Evolutionary conservation across 2,888 invertebrate genomes (phyloP).

Genomic region (Caenorhabditis sulstoni): DNA sequence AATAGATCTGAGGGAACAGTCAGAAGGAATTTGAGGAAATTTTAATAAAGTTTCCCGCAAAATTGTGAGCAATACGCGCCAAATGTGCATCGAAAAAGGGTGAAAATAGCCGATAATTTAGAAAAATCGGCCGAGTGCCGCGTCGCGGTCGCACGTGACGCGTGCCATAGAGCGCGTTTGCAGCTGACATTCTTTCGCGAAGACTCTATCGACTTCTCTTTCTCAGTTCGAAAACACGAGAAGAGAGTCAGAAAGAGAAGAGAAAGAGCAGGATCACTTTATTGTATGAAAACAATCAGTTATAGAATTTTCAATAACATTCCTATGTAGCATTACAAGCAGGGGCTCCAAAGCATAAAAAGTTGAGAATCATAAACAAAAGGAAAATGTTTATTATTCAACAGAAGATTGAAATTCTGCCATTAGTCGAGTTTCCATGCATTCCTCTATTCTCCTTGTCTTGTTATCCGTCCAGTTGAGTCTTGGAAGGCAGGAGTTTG

Average conservation of each 20-base stretch:
- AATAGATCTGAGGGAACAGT: neutral
- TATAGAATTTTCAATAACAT: too few relatives aligned
- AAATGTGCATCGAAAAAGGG: neutral
- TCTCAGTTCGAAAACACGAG: neutral
- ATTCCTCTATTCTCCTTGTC: neutral
- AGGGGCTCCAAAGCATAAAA: too few relatives aligned
- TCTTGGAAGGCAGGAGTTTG: neutral
- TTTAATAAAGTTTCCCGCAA: neutral
- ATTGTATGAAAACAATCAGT: too few relatives aligned
- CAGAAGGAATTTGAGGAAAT: conserved; percentile 1
- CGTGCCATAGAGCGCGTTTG: conserved; percentile 33
- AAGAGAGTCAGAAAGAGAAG: neutral
- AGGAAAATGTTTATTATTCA: too few relatives aligned
- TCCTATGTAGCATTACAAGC: too few relatives aligned
- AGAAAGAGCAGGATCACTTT: too few relatives aligned
- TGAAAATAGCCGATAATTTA: conserved; percentile 2
- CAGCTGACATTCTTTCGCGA: neutral
- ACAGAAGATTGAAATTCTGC: too few relatives aligned
- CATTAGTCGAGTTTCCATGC: neutral
- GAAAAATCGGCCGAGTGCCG: conserved; percentile 12
- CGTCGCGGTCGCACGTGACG: conserved; percentile 49
- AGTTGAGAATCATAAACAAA: too few relatives aligned
- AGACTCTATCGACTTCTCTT: too few relatives aligned
- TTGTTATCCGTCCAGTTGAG: neutral
- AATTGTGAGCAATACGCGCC: neutral